phyloP scores from a whole-genome alignment of 2,888 invertebrate species.

The Amphipoea oculea region DNA sequence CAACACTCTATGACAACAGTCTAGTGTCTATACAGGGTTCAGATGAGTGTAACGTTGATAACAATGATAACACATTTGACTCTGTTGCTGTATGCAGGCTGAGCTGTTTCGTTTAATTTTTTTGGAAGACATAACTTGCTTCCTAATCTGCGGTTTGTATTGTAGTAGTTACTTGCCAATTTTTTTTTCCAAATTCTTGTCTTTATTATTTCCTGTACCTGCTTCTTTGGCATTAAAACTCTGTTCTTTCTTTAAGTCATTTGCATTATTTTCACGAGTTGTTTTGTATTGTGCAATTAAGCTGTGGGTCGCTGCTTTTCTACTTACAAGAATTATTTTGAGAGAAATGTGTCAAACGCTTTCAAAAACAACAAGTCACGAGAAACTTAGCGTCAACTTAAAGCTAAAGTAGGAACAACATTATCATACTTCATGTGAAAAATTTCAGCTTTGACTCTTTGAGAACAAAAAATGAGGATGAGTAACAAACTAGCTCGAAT shows the following conservation, averaged over 20 bases:
- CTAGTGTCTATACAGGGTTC: constrained; percentile 26
- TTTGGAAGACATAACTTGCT: neutral
- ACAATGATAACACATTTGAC: neutral
- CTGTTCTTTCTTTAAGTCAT: neutral
- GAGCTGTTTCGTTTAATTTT: no score
- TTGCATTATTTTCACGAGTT: constrained; percentile 30
- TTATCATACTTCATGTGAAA: constrained; percentile 41
- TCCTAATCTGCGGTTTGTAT: neutral
- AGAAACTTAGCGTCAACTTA: constrained; percentile 41
- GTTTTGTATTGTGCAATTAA: constrained; percentile 10
- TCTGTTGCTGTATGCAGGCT: neutral
- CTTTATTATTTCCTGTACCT: neutral
- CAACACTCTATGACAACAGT: constrained; percentile 35
- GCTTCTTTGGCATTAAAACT: neutral
- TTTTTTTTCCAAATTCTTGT: neutral
- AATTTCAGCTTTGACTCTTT: constrained; percentile 14
- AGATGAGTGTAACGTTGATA: constrained; percentile 15
- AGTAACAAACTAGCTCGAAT: constrained; percentile 32
- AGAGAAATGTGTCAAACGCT: constrained; percentile 60
- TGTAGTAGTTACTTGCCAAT: neutral
- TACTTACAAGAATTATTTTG: constrained; percentile 40
- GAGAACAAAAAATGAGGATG: constrained; percentile 31
- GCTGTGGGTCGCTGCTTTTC: constrained; percentile 23
- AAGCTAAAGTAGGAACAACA: constrained; percentile 14
- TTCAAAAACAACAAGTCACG: constrained; percentile 49